phyloP scores from a whole-genome alignment of 2,797 vertebrate genomes.

The Arctocebus calabarensis region DNA sequence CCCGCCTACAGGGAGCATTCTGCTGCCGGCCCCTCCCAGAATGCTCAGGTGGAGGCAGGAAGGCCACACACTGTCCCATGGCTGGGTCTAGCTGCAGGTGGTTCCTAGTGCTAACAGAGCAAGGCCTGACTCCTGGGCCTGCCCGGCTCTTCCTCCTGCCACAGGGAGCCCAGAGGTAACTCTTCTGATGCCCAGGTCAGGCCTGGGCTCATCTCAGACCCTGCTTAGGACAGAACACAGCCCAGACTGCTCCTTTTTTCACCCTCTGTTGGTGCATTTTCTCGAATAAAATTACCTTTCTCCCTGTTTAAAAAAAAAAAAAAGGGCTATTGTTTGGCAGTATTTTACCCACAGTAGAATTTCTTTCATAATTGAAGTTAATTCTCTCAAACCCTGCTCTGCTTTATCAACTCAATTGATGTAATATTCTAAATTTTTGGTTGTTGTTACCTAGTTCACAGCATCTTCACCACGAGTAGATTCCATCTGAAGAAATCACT shows the following conservation, averaged over 20 bases:
- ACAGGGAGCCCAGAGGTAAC: not conserved
- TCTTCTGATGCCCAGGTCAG: not conserved
- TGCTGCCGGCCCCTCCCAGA: slow-evolving; percentile 48
- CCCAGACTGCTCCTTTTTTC: not conserved
- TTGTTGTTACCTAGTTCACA: not conserved
- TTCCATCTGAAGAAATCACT: not conserved
- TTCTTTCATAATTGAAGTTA: not conserved
- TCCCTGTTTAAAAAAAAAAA: not conserved
- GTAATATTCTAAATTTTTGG: not conserved
- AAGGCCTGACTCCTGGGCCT: slow-evolving; percentile 3
- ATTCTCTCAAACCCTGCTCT: not conserved
- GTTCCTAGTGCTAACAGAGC: slow-evolving; percentile 73
- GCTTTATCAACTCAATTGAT: not conserved
- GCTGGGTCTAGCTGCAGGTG: not conserved
- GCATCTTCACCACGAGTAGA: not conserved
- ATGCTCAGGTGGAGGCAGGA: slow-evolving; percentile 60
- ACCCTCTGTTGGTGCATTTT: slow-evolving; percentile 12
- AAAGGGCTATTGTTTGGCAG: not conserved
- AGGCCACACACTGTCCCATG: not conserved
- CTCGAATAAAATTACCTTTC: slow-evolving; percentile 70
- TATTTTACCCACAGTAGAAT: not conserved
- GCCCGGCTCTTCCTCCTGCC: not conserved
- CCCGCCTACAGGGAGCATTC: slow-evolving; percentile 38
- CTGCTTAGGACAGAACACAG: not conserved
- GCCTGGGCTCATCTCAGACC: slow-evolving; percentile 56